A percentile compares a stretch with the other conserved stretches of the same genome.
Conservation (phyloP, 2,888 invertebrate species). For the Drosophila meridionalis region DNA sequence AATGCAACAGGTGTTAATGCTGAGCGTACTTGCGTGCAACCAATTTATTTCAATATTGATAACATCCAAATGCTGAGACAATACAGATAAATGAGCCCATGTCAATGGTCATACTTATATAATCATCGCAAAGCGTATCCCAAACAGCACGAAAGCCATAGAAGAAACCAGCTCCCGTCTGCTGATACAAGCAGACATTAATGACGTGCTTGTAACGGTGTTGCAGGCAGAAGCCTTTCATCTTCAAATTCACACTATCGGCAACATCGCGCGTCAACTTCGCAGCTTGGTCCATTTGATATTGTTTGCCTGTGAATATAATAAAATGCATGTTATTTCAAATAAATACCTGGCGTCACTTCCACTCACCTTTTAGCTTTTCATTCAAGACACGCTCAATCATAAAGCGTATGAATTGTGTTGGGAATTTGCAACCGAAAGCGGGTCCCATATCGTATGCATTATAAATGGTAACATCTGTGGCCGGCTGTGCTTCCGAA, state of each 20-base stretch:
- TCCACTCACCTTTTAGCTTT: slow-evolving; percentile 31
- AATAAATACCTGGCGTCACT: background rate
- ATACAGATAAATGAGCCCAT: slow-evolving; percentile 49
- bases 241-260: slow-evolving; percentile 46
- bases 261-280: slow-evolving; percentile 65
- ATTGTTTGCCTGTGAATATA: slow-evolving; percentile 38
- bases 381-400: slow-evolving; percentile 24
- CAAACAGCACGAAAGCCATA: slow-evolving; percentile 66
- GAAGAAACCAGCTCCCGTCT: slow-evolving; percentile 59
- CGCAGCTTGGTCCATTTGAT: slow-evolving; percentile 43
- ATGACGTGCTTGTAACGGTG: slow-evolving; percentile 63
- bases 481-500: slow-evolving; percentile 38
- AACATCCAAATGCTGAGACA: slow-evolving; percentile 54
- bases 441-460: slow-evolving; percentile 62
- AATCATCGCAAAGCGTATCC: slow-evolving; percentile 62
- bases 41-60: slow-evolving; percentile 46
- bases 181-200: slow-evolving; percentile 57
- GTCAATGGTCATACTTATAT: slow-evolving; percentile 27
- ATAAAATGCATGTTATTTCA: background rate
- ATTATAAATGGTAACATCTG: slow-evolving; percentile 64
- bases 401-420: slow-evolving; percentile 49
- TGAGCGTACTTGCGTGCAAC: background rate
- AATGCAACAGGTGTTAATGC: slow-evolving; percentile 6
- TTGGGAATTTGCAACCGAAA: slow-evolving; percentile 64
- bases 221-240: slow-evolving; percentile 39